These are phyloP conservation scores for Eristalis intricaria DNA, from an alignment of 2,888 invertebrate genomes.

Conservation along the genomic window DNA sequence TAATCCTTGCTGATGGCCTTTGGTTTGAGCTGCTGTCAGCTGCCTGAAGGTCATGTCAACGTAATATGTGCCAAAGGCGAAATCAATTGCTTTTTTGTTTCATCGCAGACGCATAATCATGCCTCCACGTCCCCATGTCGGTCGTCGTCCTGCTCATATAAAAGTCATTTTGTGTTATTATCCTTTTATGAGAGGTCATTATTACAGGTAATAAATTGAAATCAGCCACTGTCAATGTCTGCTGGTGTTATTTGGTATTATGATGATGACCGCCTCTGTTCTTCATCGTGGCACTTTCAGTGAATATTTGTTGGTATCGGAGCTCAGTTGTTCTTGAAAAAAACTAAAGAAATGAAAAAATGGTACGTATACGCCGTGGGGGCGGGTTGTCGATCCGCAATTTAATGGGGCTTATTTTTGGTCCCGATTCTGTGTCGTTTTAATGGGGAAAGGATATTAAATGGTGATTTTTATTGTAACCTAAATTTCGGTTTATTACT, in stretches of 20 bases:
- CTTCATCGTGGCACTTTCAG: slow-evolving; percentile 2
- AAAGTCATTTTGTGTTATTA: slow-evolving; percentile 51
- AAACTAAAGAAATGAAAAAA: slow-evolving; percentile 20
- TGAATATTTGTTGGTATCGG: not conserved
- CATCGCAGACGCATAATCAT: slow-evolving; percentile 5
- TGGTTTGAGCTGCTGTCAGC: not conserved
- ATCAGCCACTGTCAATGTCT: slow-evolving; percentile 58
- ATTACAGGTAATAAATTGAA: slow-evolving; percentile 64
- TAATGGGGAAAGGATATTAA: slow-evolving; percentile 38
- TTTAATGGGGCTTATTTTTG: slow-evolving; percentile 49
- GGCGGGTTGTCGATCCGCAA: not conserved
- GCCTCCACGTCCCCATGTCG: not conserved
- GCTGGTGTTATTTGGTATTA: slow-evolving; percentile 23
- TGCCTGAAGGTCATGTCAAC: slow-evolving; percentile 35
- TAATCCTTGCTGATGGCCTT: slow-evolving; percentile 28
- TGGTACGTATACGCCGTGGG: slow-evolving; percentile 52
- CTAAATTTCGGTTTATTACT: slow-evolving; percentile 51
- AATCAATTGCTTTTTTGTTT: slow-evolving; percentile 19
- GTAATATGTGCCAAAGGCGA: not conserved
- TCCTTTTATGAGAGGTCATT: slow-evolving; percentile 55
- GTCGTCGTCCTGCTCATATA: not conserved
- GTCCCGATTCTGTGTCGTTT: slow-evolving; percentile 45
- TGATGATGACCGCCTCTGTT: slow-evolving; percentile 11
- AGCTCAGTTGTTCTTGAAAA: slow-evolving; percentile 9
- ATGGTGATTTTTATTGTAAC: slow-evolving; percentile 56